Evolutionary conservation across 1,140 invertebrate genomes (phyloP).

Genomic region (Cydia strobilella): DNA sequence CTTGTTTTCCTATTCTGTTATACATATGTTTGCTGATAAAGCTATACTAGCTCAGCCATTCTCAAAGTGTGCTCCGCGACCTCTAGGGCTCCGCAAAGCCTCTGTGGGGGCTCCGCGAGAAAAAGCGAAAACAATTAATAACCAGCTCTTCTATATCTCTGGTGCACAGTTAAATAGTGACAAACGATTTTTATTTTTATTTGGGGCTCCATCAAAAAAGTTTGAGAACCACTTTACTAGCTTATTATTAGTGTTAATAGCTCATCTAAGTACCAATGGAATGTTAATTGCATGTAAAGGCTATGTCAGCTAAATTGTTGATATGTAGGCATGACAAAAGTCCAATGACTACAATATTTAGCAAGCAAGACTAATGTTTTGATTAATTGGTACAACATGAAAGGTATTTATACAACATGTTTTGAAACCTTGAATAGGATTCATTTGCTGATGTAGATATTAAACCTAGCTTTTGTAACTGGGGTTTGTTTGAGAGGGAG

Average conservation of each 20-base stretch:
- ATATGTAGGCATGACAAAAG: constrained; percentile 15
- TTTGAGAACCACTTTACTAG: too few relatives aligned
- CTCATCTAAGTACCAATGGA: background rate
- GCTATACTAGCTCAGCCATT: too few relatives aligned
- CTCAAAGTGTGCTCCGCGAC: too few relatives aligned
- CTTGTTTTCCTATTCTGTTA: too few relatives aligned
- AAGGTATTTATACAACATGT: background rate
- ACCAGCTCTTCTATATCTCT: too few relatives aligned
- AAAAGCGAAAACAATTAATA: too few relatives aligned
- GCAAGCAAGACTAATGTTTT: background rate
- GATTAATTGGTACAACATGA: background rate
- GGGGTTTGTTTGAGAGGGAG: background rate
- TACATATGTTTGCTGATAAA: too few relatives aligned
- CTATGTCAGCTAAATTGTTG: constrained; percentile 11
- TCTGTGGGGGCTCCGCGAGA: too few relatives aligned
- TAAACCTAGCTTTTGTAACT: background rate
- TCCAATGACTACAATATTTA: background rate
- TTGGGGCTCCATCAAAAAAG: too few relatives aligned
- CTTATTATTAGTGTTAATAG: background rate
- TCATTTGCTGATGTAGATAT: background rate
- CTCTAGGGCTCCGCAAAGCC: too few relatives aligned
- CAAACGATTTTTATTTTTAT: too few relatives aligned
- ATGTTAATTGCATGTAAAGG: background rate
- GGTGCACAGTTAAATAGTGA: too few relatives aligned
- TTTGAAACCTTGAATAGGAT: background rate